Base-by-base conservation (phyloP, 1,140 invertebrate species). In the Leptinotarsa undecemlineata region DNA sequence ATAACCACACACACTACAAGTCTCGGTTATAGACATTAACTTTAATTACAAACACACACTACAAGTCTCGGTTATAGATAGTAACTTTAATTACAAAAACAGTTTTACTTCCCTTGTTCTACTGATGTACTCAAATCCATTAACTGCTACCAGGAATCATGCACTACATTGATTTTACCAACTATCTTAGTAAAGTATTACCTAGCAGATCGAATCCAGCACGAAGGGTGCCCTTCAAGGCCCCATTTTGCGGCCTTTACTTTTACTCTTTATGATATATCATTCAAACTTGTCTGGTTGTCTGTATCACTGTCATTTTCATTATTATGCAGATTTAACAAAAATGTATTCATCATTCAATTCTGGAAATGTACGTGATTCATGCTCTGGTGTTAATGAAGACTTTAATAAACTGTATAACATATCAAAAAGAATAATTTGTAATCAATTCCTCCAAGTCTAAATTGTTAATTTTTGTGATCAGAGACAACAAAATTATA, bases 31-130 rank as follows among this genome's bases (percentile, higher is more conserved):
- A 42, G 26, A 15, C 48, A 20, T 33, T 48, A 51, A 68, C 21
- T 51, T 23, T 0, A 23, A 23, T 23, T 4, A 4, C 23, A 23
- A 23, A 23, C 4, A 23, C 23, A 23, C 23, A 23, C 63, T 77
- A 63, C 70, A 74, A 64, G 74, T 73, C 74, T 71, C 74, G 68
- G 23, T 71, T 26, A 51, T 42, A 42, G 26, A 15, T 19, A 20
- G 68, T 48, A 51, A 68, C 21, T 51, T 23, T 0, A 23, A 23
- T 23, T 4, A 4, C 23, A 23, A 23, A 23, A 23, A 23, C 23
- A 23, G 4, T 23, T 23, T 23, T 4, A 23, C 23, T 23, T 23
- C 23, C 23, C 23, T 23, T 23, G 2, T 4, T 23, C 23, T 4
- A 23, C 3, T 23, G 3, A 23, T 5, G 23, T 23, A 23, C 23